Base-by-base conservation (phyloP, 2,888 invertebrate species). In the Mongoloraphidia duomilia region DNA sequence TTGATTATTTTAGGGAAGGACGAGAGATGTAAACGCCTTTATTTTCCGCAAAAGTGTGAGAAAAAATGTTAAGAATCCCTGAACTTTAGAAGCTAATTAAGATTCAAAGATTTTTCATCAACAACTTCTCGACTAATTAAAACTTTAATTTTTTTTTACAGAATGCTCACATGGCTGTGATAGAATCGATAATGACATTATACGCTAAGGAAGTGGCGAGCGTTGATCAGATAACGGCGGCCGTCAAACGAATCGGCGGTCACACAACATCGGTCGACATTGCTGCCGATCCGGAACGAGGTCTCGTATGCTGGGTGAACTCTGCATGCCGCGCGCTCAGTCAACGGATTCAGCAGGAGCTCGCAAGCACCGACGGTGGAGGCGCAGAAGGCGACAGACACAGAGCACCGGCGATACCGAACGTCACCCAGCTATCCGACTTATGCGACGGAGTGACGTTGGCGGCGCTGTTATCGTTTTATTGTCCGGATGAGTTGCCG, bases 101-200 rank as follows among this genome's bases (percentile, higher is more conserved):
- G 2, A 41, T 11, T n/a, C n/a, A 46, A 33, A 33, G 26, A 8
- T 3, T 12, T 42, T 34, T 13, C 35, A 40, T 10, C 9, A 49
- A 38, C 17, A 34, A 17, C 26, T 50, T 37, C 26, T 37, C 26
- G 3, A 26, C 6, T 5, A 26, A 26, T 26, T 26, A 5, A 6
- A 26, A 26, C 26, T 26, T 1, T 26, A 6, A 11, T 42, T 34
- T 52, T 49, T 50, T 52, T 57, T 71, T 76, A n/a, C 72, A 94
- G 94, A 84, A 82, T 68, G 91, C 92, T 61, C 95, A 96, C 71
- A 85, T 95, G 84, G 82, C 88, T 66, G 88, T 96, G 71, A 88
- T 94, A 70, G 94, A 95, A 73, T 88, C 91, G 59, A 76, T 95
- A 69, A 94, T 95, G 94, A 79, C 80, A 65, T 77, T 95, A 60